A percentile compares a stretch with the other conserved stretches of the same genome.
These are phyloP conservation scores for Dendrocopos noguchii DNA, from an alignment of 2,113 vertebrate species.

Conservation along the genomic window DNA sequence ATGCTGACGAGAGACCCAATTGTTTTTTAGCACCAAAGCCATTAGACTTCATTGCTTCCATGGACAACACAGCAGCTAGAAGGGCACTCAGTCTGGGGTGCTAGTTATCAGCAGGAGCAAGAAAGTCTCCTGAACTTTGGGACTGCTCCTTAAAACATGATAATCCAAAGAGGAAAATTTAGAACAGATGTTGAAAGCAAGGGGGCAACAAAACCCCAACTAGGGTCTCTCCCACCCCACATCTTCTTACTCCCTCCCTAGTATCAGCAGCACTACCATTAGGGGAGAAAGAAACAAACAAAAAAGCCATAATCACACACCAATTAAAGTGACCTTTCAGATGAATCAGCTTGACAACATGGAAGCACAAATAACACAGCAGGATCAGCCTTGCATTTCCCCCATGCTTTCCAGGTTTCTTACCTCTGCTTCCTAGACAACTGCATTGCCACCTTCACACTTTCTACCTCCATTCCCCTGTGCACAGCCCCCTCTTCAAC, in stretches of 20 bases:
- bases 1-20: too few relatives aligned
- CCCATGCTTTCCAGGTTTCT: background rate
- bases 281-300: background rate
- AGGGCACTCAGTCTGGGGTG: background rate
- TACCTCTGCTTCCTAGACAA: background rate
- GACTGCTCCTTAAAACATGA: background rate
- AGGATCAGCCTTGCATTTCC: background rate
- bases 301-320: accelerated
- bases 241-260: background rate
- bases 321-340: background rate
- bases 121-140: background rate
- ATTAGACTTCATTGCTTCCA: background rate
- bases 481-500: background rate
- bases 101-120: background rate
- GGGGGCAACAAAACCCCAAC: accelerated
- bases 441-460: background rate
- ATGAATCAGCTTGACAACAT: background rate
- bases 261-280: background rate
- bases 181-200: background rate
- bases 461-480: background rate
- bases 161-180: background rate
- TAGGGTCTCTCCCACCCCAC: background rate
- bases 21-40: too few relatives aligned
- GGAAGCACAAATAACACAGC: accelerated
- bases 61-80: background rate